These are phyloP conservation scores for Scophthalmus maximus DNA, from an alignment of 2,113 vertebrate genomes.

Conservation along the genomic window DNA sequence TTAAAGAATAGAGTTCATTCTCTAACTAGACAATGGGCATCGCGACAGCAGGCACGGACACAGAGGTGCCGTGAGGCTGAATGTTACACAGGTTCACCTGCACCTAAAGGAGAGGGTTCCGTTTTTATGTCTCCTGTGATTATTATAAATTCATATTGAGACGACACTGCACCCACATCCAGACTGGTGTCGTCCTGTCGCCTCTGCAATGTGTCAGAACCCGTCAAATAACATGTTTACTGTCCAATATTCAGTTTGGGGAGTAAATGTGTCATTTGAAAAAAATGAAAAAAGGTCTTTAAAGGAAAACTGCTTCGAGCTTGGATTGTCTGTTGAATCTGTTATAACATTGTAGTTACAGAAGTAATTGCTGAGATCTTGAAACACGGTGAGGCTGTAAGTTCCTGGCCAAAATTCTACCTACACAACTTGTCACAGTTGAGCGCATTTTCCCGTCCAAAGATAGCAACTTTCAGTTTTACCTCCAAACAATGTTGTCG, in stretches of 20 bases:
- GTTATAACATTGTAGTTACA: too few species aligned
- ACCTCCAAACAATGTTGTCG: neutral
- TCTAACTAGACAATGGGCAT: constrained; percentile 30
- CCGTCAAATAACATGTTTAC: constrained; percentile 19
- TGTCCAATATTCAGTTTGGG: neutral
- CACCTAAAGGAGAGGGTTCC: constrained; percentile 27
- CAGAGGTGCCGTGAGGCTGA: constrained; percentile 34
- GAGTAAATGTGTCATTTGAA: constrained; percentile 17
- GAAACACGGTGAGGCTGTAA: constrained; percentile 1
- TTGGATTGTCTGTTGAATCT: too few species aligned
- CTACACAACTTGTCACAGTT: too few species aligned
- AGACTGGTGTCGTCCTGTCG: constrained; percentile 33
- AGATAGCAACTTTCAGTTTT: too few species aligned
- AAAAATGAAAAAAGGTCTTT: neutral
- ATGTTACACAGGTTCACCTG: constrained; percentile 15
- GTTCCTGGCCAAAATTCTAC: too few species aligned
- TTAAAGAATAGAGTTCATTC: constrained; percentile 26
- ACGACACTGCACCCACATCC: neutral
- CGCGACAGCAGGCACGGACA: constrained; percentile 15
- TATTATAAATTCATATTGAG: constrained; percentile 14
- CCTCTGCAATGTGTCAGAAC: constrained; percentile 10
- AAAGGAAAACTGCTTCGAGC: neutral
- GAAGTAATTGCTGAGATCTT: constrained; percentile 1
- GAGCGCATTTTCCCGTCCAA: too few species aligned
- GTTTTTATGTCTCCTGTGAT: constrained; percentile 37